Conservation (phyloP, 2,113 vertebrate genomes). For the Melanerpes aurifrons region DNA sequence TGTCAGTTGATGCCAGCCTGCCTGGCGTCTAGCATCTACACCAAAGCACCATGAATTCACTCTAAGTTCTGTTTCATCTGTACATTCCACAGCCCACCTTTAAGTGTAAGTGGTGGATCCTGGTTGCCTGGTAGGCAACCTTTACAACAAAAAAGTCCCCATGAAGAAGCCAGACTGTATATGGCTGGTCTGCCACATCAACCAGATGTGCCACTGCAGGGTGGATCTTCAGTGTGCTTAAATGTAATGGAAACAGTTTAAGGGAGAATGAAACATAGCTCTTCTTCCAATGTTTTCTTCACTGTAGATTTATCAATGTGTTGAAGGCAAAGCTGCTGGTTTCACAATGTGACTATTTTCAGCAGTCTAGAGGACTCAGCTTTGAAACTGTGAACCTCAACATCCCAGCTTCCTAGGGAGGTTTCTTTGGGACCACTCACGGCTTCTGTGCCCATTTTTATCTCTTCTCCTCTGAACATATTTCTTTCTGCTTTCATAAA, state of each 20-base stretch:
- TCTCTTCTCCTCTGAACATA: neutral
- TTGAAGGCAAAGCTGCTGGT: neutral
- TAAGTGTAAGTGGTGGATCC: slow-evolving; percentile 30
- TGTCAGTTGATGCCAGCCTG: neutral
- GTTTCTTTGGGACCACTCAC: neutral
- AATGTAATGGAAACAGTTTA: neutral
- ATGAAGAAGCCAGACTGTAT: neutral
- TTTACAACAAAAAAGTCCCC: neutral
- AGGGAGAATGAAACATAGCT: neutral
- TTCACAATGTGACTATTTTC: neutral
- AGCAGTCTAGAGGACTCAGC: neutral
- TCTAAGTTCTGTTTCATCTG: neutral
- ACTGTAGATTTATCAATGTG: neutral
- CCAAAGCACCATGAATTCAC: neutral
- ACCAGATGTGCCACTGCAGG: neutral
- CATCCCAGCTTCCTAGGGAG: neutral
- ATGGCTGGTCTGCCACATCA: neutral
- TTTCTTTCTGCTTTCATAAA: neutral
- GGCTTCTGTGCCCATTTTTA: neutral
- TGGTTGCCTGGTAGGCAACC: neutral
- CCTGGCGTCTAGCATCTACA: neutral
- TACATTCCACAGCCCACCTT: neutral
- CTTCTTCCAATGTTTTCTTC: neutral
- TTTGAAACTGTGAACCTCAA: neutral
- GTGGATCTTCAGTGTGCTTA: neutral